phyloP scores from a whole-genome alignment of 1,140 invertebrate species.

The Periplaneta americana region DNA sequence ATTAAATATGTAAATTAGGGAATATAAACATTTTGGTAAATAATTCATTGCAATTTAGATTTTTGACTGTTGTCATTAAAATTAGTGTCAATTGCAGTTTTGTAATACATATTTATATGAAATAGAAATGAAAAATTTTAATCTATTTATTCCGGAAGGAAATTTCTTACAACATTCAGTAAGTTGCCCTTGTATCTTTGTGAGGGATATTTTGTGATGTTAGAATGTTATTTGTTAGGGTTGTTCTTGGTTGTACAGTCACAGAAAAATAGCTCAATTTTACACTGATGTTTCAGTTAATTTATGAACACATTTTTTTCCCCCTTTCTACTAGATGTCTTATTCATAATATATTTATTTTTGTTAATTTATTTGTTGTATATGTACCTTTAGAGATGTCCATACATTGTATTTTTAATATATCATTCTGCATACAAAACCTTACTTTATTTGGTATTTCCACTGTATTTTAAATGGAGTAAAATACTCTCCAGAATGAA shows the following conservation, averaged over 20 bases:
- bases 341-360: not conserved
- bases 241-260: not conserved
- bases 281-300: not conserved
- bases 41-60: not conserved
- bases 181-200: not conserved
- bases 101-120: not conserved
- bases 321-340: not conserved
- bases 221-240: not conserved
- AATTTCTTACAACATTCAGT: not conserved
- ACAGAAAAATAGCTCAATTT: not conserved
- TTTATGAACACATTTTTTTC: not conserved
- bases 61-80: not conserved
- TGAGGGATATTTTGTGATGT: not conserved
- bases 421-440: conserved; percentile 5
- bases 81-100: not conserved
- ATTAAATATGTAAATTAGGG: not conserved
- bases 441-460: not conserved
- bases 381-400: not conserved
- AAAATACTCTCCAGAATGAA: too few species aligned
- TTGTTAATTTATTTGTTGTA: conserved; percentile 5
- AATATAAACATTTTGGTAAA: not conserved
- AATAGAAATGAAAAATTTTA: not conserved
- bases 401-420: conserved; percentile 12
- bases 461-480: not conserved
- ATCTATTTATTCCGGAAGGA: not conserved